These are phyloP conservation scores for Synergus itoensis DNA, from an alignment of 2,888 invertebrate species.

Conservation along the genomic window DNA sequence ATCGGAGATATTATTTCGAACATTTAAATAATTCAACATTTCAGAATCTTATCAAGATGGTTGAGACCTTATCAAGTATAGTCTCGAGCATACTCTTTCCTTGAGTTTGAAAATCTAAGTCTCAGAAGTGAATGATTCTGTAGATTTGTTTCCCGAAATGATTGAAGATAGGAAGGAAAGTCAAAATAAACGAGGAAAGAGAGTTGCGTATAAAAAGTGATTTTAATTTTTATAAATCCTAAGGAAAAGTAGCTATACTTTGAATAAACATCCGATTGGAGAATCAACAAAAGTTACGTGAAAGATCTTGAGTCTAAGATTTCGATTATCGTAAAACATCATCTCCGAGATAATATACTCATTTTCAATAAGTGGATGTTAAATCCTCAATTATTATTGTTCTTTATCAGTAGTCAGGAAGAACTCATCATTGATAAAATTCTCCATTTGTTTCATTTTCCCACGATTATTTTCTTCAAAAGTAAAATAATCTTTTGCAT, in stretches of 20 bases:
- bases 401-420: too few species aligned
- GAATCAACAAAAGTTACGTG: not conserved
- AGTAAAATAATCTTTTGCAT: not conserved
- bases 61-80: not conserved
- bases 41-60: not conserved
- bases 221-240: conserved; percentile 1
- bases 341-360: not conserved
- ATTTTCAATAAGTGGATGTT: not conserved
- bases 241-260: not conserved
- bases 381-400: too few species aligned
- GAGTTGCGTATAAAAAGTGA: not conserved
- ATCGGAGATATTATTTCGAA: not conserved
- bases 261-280: not conserved
- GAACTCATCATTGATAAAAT: not conserved
- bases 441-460: not conserved
- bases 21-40: conserved; percentile 14
- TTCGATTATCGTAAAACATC: not conserved
- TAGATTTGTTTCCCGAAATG: not conserved
- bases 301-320: too few species aligned
- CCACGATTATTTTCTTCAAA: not conserved
- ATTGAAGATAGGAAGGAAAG: not conserved
- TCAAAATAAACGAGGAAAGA: conserved; percentile 2
- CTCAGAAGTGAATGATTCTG: not conserved
- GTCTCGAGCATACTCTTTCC: not conserved
- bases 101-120: not conserved